Evolutionary conservation across 2,888 invertebrate species (phyloP).

Genomic region (Dryomyza anilis): DNA sequence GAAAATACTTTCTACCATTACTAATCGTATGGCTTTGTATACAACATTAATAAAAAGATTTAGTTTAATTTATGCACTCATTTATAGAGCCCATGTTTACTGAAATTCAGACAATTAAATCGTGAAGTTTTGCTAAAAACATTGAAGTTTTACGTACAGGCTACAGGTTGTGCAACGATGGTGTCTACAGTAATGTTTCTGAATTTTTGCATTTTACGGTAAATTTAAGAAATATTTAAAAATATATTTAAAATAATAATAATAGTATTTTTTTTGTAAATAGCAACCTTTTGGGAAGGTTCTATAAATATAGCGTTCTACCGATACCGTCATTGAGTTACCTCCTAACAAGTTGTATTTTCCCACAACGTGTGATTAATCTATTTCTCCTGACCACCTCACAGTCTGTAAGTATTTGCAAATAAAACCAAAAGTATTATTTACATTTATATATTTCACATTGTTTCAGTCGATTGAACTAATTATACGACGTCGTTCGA

Average conservation of each 20-base stretch:
- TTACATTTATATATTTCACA: not conserved
- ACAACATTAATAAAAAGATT: not conserved
- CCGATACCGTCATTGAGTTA: constrained; percentile 42
- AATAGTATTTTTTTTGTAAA: not conserved
- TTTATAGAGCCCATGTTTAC: constrained; percentile 41
- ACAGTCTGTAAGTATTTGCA: constrained; percentile 45
- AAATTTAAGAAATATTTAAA: constrained; percentile 6
- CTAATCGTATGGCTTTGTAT: constrained; percentile 33
- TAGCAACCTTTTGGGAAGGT: constrained; percentile 40
- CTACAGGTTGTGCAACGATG: constrained; percentile 35
- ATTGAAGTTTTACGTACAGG: constrained; percentile 39
- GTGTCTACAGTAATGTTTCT: constrained; percentile 31
- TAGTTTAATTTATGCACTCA: not conserved
- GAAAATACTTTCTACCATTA: constrained; percentile 47
- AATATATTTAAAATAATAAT: not conserved
- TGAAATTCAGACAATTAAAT: constrained; percentile 37
- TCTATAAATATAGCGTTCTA: constrained; percentile 33
- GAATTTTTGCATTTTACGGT: constrained; percentile 45
- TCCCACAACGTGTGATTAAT: constrained; percentile 36
- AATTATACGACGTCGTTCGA: constrained; percentile 38
- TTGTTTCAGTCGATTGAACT: constrained; percentile 42
- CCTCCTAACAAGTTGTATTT: constrained; percentile 33
- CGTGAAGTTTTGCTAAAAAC: constrained; percentile 32
- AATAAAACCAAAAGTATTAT: not conserved
- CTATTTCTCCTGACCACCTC: constrained; percentile 43